Conservation (phyloP, 2,113 vertebrate genomes). For the Hymenochirus boettgeri region DNA sequence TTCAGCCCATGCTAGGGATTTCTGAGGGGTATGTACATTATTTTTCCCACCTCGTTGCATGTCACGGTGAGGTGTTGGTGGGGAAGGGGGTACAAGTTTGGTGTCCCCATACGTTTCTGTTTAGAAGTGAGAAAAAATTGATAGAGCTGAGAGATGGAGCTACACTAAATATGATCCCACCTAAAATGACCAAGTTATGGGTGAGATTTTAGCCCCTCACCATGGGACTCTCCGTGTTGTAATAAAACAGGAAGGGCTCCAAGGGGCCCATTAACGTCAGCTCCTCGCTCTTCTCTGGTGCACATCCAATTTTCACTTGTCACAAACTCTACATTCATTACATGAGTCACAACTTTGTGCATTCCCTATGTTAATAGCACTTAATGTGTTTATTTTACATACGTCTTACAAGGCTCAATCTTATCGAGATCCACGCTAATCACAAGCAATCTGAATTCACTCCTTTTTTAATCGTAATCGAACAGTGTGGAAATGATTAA, state of each 20-base stretch:
- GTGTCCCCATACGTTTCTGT: too few species aligned
- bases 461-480: too few species aligned
- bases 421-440: not conserved
- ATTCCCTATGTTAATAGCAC: not conserved
- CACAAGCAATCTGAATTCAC: too few species aligned
- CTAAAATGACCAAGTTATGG: too few species aligned
- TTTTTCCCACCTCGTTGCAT: not conserved
- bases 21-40: not conserved
- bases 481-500: too few species aligned
- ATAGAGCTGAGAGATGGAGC: too few species aligned
- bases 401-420: not conserved
- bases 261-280: conserved; percentile 2
- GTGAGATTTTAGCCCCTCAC: too few species aligned
- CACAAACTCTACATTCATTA: not conserved
- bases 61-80: conserved; percentile 3
- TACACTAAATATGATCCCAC: too few species aligned
- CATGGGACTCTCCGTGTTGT: not conserved
- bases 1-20: not conserved
- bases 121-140: too few species aligned
- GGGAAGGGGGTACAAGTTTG: not conserved
- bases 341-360: conserved; percentile 9
- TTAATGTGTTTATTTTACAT: conserved; percentile 12
- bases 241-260: conserved; percentile 10
- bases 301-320: conserved; percentile 20
- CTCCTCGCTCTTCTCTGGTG: not conserved